Evolutionary conservation across 2,888 invertebrate genomes (phyloP), one percentile per base, ranked within the genome.

Genomic region (Synanthedon andrenaeformis): DNA sequence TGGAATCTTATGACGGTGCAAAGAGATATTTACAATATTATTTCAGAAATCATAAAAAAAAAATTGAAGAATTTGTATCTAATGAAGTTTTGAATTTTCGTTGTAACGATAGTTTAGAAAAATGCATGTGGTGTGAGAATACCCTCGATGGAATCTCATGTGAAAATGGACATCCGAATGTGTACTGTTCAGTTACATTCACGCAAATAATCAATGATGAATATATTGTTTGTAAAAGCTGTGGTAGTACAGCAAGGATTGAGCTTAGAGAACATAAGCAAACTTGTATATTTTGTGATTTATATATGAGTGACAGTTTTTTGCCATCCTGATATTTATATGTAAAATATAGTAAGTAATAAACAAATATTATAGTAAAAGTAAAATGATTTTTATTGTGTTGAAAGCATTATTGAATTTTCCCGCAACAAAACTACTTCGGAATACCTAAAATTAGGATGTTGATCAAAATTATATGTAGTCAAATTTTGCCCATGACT

Each of bases 221-320:
- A 52, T 85, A 86, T 59, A 59, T 87, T 1, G 49, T 69, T 0
- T 87, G 87, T 63, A 69, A 62, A 42, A 58, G 67, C 51, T 87
- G 87, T 59, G 64, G 68, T 14, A 54, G 65, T 1, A 74, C 70
- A 4, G 80, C 79, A 8, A 69, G 72, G 52, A 54, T 57, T 14
- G 82, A 84, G 52, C 58, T 83, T 49, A 57, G 56, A 50, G 4
- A 56, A 11, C 58, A 65, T 4, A 67, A 69, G n/a, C 73, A 75
- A 10, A 55, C 64, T 19, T 87, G 87, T 72, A 56, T 78, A 4
- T 79, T 77, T 54, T 87, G 87, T 74, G 85, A 85, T 69, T 59
- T 71, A 53, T 59, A 65, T 61, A 71, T 82, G 53, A 56, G 52
- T 53, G 54, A 19, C 42, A 41, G 35, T 41, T 45, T 52, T 41